Base-by-base conservation (phyloP, 2,113 vertebrate species). In the Lophura nycthemera region DNA sequence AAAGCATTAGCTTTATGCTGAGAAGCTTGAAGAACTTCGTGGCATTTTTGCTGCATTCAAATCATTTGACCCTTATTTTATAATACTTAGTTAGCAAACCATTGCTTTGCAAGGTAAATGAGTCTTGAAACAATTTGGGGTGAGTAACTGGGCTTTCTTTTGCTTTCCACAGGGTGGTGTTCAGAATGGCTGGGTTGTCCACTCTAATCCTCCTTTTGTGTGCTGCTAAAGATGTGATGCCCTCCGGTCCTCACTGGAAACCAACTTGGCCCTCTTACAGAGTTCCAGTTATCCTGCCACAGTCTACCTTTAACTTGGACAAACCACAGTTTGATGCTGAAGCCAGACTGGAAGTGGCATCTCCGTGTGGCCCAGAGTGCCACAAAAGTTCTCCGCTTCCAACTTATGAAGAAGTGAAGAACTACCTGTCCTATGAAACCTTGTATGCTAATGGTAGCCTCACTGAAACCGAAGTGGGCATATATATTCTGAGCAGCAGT, bases 361-460 rank as follows among this genome's bases (percentile, higher is more conserved):
- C 99, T 11, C 86, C 97, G 0, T 99, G 99, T 74, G 98, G 98
- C 48, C 98, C 98, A 4, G 98, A 98, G 14, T 99, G 99, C 97
- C 99, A 99, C 97, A 98, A 98, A 89, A 97, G 94, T 38, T 97
- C 98, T 21, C 98, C 98, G 0, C 96, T 97, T 30, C 99, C 98
- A 4, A 99, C 98, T 29, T 99, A 98, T 0, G 98, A 98, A 98
- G 98, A 99, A 72, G 98, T 98, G 90, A 98, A 97, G 74, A 90
- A 96, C 30, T 97, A 99, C 88, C 96, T 99, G 96, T 98, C 99
- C 56, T 99, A 99, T 1, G 99, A 99, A 96, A 99, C 99, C 1
- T 97, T 99, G 38, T 98, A 99, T 6, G 97, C 98, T 24, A 97
- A 98, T 0, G 99, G 99, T 40, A 98, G 96, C 50, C 98, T 99